These are phyloP conservation scores for Falco novaeseelandiae DNA, from an alignment of 2,797 vertebrate species.

Conservation along the genomic window DNA sequence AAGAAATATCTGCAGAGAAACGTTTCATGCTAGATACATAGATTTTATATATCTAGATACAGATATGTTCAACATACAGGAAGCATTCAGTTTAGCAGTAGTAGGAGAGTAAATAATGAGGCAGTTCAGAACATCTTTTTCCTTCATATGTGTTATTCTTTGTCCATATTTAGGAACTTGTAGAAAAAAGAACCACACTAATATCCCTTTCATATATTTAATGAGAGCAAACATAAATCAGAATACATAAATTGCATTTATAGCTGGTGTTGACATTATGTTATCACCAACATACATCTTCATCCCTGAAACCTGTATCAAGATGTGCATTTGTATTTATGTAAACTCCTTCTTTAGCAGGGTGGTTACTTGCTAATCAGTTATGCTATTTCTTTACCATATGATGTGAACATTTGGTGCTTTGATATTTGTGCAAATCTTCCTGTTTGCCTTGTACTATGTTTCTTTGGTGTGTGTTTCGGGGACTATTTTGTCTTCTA, in stretches of 20 bases:
- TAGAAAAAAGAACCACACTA: background rate
- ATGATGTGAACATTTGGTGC: background rate
- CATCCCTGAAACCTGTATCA: background rate
- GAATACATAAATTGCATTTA: background rate
- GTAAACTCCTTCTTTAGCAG: background rate
- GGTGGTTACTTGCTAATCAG: background rate
- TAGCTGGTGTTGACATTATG: background rate
- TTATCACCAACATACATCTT: fast-evolving
- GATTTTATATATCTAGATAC: background rate
- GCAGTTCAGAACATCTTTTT: background rate
- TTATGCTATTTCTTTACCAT: background rate
- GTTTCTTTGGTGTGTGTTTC: background rate
- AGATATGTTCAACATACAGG: background rate
- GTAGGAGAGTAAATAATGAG: background rate
- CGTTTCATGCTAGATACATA: background rate
- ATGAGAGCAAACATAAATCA: background rate
- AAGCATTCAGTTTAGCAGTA: background rate
- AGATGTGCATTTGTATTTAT: background rate
- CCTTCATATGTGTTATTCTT: background rate
- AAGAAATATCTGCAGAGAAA: background rate
- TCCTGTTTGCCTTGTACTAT: background rate
- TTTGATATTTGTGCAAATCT: background rate
- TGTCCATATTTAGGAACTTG: background rate
- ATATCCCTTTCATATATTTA: background rate
- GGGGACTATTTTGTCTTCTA: background rate